Evolutionary conservation across 2,113 vertebrate species (phyloP).

Genomic region (Orcinus orca): DNA sequence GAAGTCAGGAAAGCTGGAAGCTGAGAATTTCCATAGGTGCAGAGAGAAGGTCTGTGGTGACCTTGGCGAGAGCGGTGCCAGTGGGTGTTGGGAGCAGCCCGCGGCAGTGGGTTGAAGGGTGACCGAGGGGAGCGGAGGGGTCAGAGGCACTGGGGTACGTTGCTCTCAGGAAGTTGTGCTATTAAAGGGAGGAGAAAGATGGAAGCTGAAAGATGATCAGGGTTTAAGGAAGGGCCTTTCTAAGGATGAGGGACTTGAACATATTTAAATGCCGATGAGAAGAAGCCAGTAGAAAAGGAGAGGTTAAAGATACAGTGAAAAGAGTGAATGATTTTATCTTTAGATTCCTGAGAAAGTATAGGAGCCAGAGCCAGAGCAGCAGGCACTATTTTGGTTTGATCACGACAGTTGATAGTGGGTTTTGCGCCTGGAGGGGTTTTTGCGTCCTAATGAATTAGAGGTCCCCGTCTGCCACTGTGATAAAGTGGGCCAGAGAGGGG

Average conservation of each 20-base stretch:
- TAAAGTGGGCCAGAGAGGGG: background rate
- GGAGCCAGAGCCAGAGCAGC: background rate
- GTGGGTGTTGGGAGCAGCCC: background rate
- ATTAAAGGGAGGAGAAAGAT: background rate
- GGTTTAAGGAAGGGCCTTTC: background rate
- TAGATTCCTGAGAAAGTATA: background rate
- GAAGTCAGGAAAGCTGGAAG: background rate
- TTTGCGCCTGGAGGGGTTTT: background rate
- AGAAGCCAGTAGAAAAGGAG: background rate
- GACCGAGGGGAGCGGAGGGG: fast-evolving
- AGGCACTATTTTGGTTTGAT: background rate
- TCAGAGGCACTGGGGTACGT: fast-evolving
- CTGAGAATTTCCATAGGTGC: background rate
- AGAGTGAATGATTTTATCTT: background rate
- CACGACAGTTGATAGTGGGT: background rate
- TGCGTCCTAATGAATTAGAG: background rate
- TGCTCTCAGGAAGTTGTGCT: background rate
- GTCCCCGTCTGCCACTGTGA: background rate
- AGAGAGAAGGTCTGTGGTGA: background rate
- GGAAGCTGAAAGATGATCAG: background rate
- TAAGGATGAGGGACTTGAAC: background rate
- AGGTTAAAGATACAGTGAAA: background rate
- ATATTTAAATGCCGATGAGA: background rate
- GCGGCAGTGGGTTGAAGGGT: background rate
- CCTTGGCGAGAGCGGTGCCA: background rate